Conservation (phyloP, 1,140 invertebrate species). For the Drosophila sechellia region DNA sequence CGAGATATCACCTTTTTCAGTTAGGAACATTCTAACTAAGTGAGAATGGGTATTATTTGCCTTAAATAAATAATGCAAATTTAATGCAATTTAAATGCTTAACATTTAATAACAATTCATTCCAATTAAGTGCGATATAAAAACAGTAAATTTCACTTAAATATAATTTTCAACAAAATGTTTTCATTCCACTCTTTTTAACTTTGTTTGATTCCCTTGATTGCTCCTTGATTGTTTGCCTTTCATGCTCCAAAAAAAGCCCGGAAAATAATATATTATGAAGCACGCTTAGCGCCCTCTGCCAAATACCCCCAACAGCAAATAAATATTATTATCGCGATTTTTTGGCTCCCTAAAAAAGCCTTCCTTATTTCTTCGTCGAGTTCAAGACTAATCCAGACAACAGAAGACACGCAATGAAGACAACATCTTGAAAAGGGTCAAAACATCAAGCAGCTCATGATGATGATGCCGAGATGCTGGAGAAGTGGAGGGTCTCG, state of each 20-base stretch:
- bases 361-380: constrained; percentile 58
- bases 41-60: neutral
- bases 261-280: constrained; percentile 61
- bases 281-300: constrained; percentile 58
- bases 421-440: constrained; percentile 82
- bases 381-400: constrained; percentile 39
- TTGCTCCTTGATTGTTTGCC: constrained; percentile 32
- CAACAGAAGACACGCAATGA: constrained; percentile 71
- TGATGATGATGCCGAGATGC: constrained; percentile 22
- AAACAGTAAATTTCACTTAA: too few species aligned
- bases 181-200: too few species aligned
- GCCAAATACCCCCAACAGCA: constrained; percentile 40
- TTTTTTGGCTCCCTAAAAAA: constrained; percentile 51
- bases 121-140: too few species aligned
- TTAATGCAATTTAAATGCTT: too few species aligned
- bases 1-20: neutral
- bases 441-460: constrained; percentile 71
- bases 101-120: too few species aligned
- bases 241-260: constrained; percentile 29
- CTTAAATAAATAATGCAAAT: too few species aligned
- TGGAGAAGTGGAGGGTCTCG: constrained; percentile 17
- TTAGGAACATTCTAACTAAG: constrained; percentile 36
- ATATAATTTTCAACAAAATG: too few species aligned
- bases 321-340: constrained; percentile 80
- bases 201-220: constrained; percentile 20